Evolutionary conservation across 2,797 vertebrate species (phyloP).

Genomic region (Mastacembelus armatus): DNA sequence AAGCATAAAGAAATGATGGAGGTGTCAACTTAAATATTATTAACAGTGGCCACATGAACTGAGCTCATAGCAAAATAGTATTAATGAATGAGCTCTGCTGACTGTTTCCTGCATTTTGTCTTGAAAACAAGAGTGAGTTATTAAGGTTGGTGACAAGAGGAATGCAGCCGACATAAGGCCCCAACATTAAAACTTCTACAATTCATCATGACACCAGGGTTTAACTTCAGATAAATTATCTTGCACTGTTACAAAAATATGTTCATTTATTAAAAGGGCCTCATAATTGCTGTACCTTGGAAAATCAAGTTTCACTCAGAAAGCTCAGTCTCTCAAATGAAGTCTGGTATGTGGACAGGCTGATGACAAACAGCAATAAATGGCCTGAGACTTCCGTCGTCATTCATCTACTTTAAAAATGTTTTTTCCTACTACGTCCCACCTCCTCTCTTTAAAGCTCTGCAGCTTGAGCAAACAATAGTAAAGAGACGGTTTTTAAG

Average conservation of each 20-base stretch:
- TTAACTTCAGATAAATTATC: constrained; percentile 44
- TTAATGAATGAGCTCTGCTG: not conserved
- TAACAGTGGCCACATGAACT: not conserved
- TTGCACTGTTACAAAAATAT: constrained; percentile 40
- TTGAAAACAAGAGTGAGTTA: not conserved
- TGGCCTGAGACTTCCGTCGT: too few species aligned
- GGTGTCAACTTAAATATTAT: constrained; percentile 13
- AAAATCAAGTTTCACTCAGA: constrained; percentile 27
- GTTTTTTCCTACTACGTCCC: too few species aligned
- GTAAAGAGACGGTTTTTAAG: not conserved
- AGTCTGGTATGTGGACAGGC: too few species aligned
- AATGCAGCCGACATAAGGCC: not conserved
- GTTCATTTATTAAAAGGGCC: constrained; percentile 11
- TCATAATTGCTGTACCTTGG: constrained; percentile 9
- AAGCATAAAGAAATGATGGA: not conserved
- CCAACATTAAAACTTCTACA: constrained; percentile 34
- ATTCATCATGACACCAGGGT: constrained; percentile 59
- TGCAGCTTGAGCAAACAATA: constrained; percentile 3
- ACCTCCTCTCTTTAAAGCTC: not conserved
- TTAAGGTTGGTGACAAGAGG: not conserved
- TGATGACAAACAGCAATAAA: too few species aligned
- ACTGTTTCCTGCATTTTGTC: constrained; percentile 2
- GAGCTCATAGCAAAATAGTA: constrained; percentile 8
- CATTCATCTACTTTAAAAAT: too few species aligned
- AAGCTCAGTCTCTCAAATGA: not conserved